Evolutionary conservation across 30 jellyfish, hydroid and myxozoan species (phyloP), one percentile per base, ranked within the genome.

Genomic region (Aurelia sp.): DNA sequence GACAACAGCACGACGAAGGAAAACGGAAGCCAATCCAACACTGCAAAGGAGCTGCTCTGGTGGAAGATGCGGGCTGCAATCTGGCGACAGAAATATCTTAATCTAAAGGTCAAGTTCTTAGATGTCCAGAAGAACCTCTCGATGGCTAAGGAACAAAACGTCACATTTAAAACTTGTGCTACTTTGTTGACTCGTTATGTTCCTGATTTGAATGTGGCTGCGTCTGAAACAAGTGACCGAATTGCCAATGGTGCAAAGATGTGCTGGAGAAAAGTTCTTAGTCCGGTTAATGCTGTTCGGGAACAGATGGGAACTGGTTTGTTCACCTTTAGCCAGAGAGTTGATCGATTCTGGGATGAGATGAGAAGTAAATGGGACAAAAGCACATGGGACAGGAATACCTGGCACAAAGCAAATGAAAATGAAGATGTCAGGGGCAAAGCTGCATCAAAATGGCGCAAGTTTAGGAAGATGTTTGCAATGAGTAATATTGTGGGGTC

Each of bases 401-500:
- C 15, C 55, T 44, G 55, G 55, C 55, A 44, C 15, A 44, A 44
- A 44, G 55, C 55, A 9, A 13, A 81, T 2, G 51, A 66, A 44
- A 66, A 11, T 37, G 82, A 71, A 11, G 57, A 55, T 65, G 40
- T 48, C n/a, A 22, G 31, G 61, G 81, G 62, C 13, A 86, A 70
- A 62, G 8, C 70, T 47, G 47, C 89, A 19, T 77, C 91, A 20
- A 77, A 81, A 52, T 66, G 81, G 89, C 84, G 92, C 20, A 77
- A 82, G 40, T 71, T 80, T 57, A 47, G 89, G 21, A 62, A 62
- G 41, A 64, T 80, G 73, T 71, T 79, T 55, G 59, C 85, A 23
- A 79, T 80, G 83, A 88, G 97, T 65, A 88, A 74, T 74, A 88
- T 80, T 18, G 76, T 80, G 18, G 86, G 97, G 18, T 60, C 89